Percentiles rank a stretch among this genome's conserved stretches.
These are phyloP conservation scores for Diadema setosum DNA, from an alignment of 35 echinoderm and acorn worm genomes.

Conservation along the genomic window DNA sequence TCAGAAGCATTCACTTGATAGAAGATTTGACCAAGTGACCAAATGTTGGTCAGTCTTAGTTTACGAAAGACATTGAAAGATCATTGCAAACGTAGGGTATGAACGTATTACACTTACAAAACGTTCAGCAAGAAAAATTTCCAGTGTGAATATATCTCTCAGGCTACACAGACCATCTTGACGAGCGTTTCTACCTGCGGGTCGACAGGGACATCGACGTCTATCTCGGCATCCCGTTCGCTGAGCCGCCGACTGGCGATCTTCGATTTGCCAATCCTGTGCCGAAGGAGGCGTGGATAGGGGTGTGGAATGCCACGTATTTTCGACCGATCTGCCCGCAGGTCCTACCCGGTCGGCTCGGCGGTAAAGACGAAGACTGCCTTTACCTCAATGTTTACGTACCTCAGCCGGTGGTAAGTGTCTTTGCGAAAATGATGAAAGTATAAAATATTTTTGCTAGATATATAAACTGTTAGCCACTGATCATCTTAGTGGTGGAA, in stretches of 20 bases:
- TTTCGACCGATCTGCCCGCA: neutral
- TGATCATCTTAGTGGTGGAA: too few species aligned
- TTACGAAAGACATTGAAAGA: neutral
- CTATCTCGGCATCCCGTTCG: constrained; percentile 74
- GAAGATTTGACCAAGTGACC: too few species aligned
- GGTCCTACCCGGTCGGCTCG: neutral
- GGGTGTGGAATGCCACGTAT: constrained; percentile 25
- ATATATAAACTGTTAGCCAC: too few species aligned
- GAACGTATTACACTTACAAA: too few species aligned
- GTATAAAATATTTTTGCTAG: too few species aligned
- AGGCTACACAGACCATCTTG: neutral
- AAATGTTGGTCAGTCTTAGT: too few species aligned
- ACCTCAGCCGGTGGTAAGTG: neutral
- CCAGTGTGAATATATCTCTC: neutral
- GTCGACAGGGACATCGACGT: constrained; percentile 38
- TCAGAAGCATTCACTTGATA: neutral
- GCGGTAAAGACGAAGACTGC: neutral
- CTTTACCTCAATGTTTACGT: constrained; percentile 9
- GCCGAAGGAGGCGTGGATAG: constrained; percentile 36
- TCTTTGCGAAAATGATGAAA: neutral
- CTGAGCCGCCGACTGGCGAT: constrained; percentile 62
- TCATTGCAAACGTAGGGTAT: neutral
- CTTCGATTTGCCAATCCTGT: constrained; percentile 61
- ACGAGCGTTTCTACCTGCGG: neutral
- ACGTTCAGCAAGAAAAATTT: neutral